These are phyloP conservation scores for Sepiola atlantica DNA, from an alignment of 2,888 invertebrate genomes.

Conservation along the genomic window DNA sequence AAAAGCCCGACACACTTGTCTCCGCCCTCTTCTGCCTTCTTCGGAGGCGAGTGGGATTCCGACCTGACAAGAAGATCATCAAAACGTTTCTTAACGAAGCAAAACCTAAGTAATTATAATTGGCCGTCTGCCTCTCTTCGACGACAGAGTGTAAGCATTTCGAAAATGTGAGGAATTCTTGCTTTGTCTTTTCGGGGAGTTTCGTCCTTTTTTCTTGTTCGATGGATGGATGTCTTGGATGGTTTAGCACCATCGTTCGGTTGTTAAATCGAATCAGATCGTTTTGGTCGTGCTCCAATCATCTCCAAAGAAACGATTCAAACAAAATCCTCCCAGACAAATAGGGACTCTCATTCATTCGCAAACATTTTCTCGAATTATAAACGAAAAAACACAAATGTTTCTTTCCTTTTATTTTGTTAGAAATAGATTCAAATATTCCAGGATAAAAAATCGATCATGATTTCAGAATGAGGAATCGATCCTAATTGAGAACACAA, in stretches of 20 bases:
- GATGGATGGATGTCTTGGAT: background rate
- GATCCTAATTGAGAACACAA: no score
- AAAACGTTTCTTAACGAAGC: background rate
- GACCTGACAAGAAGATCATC: background rate
- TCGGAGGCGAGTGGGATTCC: background rate
- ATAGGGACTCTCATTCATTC: no score
- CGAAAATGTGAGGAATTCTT: conserved; percentile 16
- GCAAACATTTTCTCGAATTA: no score
- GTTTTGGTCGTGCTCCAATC: background rate
- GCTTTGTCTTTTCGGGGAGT: background rate
- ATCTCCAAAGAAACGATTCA: background rate
- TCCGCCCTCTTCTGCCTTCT: background rate
- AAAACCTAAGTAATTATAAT: background rate
- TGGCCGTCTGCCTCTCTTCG: background rate
- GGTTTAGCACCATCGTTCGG: background rate
- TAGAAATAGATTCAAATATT: no score
- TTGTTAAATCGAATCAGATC: background rate
- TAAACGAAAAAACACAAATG: no score
- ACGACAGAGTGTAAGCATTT: background rate
- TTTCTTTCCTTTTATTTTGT: no score
- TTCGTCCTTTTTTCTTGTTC: background rate
- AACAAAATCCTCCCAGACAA: no score
- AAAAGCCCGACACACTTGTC: background rate
- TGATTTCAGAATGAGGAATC: no score
- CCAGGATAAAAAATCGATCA: no score